Base-by-base conservation (phyloP, 2,888 invertebrate species). In the Eupithecia pulchellata region DNA sequence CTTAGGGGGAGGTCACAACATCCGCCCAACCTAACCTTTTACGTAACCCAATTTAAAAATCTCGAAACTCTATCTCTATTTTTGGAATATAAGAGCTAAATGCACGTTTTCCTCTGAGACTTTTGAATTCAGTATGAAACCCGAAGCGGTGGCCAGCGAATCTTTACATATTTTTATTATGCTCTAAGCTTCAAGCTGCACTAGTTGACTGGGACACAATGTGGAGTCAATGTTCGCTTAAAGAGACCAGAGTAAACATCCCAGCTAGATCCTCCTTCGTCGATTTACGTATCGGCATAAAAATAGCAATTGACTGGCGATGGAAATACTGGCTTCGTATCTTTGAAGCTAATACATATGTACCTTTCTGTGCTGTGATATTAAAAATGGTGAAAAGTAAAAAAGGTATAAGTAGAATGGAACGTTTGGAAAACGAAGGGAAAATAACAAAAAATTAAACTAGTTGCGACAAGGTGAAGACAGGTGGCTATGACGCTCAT, bases 111-210 rank as follows among this genome's bases (percentile, higher is more conserved):
- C 39, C 57, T 20, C 30, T 14, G 20, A 47, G 32, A 60, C 17
- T 57, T 39, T 66, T 61, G 64, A 42, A 30, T 64, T 67, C 73
- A 58, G 64, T 42, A 61, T 64, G 42, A 69, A 39, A 55, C 42
- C 36, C 66, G 52, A 68, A 47, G 68, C 69, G 36, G 55, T 69
- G 72, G 63, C 60, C 64, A 69, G 67, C 29, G 64, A 64, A 72
- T 66, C 39, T 69, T 73, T 73, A 67, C 73, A 73, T 73, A 69
- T 69, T 70, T 69, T 70, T 73, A 69, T 64, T 69, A 69, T 69
- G 14, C 67, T 69, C 17, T 66, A 60, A 72, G 69, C 72, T 67
- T 67, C 64, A 47, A 47, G 20, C 36, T 66, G 32, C 55, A 34
- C 30, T 69, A 57, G 69, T 73, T 67, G 66, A 64, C 57, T 55